Base-by-base conservation (phyloP, 2,797 vertebrate genomes). In the Argyrosomus regius region DNA sequence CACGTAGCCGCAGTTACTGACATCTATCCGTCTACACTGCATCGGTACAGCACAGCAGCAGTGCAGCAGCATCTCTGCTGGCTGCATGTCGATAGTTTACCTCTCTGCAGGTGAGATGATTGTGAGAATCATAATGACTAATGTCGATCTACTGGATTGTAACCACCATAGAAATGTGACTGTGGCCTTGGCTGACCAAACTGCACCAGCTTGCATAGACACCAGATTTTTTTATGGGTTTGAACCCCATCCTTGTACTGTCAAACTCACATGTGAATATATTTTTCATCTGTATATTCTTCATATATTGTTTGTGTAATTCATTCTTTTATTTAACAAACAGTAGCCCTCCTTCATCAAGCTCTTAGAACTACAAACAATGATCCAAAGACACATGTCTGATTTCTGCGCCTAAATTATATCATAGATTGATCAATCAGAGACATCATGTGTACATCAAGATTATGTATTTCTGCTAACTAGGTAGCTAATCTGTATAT, bases 191-290 rank as follows among this genome's bases (percentile, higher is more conserved):
- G 80, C 80, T 84, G 81, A 83, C 84, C 68, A 72, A 85, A 87
- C 81, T 85, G 81, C 79, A 74, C 87, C 80, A 67, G 78, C 88
- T 92, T 88, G 87, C 89, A 89, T 88, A 88, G 84, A 90, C 75
- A 41, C 75, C 81, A 72, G 41, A 84, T 72, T 63, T 60, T 71
- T 71, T 35, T 43, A 50, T 48, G 53, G 66, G 72, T 77, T 72
- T 54, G 43, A 78, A 58, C 58, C 62, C 78, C 52, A 13, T 35
- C 35, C 35, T 22, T 46, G 8, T 73, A 35, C 22, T 46, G 64
- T 61, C 48, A 43, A 48, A 62, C 54, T 77, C 43, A 54, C 58
- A 14, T 58, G 12, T 39, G 9, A 72, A 57, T 52, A n/a, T 50
- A 14, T 43, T 62, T 16, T 35, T 66, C 22, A 13, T 48, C 50